Conservation (phyloP, 2,797 vertebrate species). For the Halcyon chelicuti region DNA sequence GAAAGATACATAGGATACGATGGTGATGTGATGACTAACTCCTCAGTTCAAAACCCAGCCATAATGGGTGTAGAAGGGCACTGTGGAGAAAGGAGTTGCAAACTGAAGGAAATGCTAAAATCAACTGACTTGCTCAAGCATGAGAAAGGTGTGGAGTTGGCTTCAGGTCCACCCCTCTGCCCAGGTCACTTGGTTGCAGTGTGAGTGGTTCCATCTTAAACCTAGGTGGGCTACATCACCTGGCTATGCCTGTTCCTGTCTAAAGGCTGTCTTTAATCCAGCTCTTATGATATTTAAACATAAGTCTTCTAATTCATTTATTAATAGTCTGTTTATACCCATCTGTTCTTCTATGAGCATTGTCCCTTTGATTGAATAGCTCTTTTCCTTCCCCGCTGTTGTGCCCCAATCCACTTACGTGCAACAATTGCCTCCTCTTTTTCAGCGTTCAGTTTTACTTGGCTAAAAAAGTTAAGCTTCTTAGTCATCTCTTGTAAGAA, state of each 20-base stretch:
- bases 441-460: slow-evolving; percentile 29
- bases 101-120: background rate
- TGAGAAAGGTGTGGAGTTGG: background rate
- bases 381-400: slow-evolving; percentile 15
- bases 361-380: slow-evolving; percentile 32
- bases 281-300: background rate
- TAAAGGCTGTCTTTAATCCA: background rate
- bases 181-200: background rate
- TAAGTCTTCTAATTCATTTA: slow-evolving; percentile 30
- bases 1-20: fast-evolving
- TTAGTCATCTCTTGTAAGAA: slow-evolving; percentile 26
- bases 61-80: background rate
- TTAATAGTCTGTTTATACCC: slow-evolving; percentile 14
- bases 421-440: background rate
- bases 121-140: background rate
- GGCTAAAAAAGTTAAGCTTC: slow-evolving; percentile 47
- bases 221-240: background rate
- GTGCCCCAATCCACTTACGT: slow-evolving; percentile 19
- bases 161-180: background rate
- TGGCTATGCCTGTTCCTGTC: background rate
- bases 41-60: background rate
- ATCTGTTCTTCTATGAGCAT: slow-evolving; percentile 17
- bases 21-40: background rate
- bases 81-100: background rate
- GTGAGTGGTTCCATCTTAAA: background rate